These are phyloP conservation scores for Branchipolynoe longqiensis DNA, from an alignment of 2,888 invertebrate species.

Conservation along the genomic window DNA sequence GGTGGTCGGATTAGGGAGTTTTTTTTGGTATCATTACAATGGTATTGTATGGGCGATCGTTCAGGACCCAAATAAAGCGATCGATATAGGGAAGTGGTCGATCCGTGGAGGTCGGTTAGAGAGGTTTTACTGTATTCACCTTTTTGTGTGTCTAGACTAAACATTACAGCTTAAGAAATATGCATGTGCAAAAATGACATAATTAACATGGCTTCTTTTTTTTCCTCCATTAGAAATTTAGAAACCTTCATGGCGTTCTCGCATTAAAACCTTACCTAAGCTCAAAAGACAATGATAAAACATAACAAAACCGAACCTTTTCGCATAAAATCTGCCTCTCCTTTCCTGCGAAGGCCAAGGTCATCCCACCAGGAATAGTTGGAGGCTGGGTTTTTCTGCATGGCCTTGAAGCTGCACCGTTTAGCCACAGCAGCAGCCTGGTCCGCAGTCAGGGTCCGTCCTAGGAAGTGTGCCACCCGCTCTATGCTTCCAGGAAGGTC, in stretches of 20 bases:
- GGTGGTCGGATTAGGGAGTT: no score
- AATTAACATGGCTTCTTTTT: background rate
- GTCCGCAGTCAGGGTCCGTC: slow-evolving; percentile 85
- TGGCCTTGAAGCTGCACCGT: slow-evolving; percentile 90
- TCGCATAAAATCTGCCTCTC: slow-evolving; percentile 81
- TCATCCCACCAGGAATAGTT: slow-evolving; percentile 84
- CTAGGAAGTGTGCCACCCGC: slow-evolving; percentile 78
- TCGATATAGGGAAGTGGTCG: no score
- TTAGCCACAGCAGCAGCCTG: slow-evolving; percentile 87
- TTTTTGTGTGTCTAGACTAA: no score
- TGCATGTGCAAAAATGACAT: background rate
- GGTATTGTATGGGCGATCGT: no score
- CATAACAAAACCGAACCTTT: slow-evolving; percentile 82
- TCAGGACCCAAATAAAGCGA: no score
- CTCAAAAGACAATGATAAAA: background rate
- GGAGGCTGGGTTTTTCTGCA: slow-evolving; percentile 90
- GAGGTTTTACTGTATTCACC: no score
- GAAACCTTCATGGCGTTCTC: background rate
- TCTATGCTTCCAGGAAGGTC: slow-evolving; percentile 81
- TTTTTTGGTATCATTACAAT: no score
- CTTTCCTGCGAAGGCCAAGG: slow-evolving; percentile 80
- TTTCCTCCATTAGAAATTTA: background rate
- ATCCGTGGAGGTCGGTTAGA: no score
- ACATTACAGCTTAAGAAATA: background rate
- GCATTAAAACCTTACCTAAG: background rate